Conservation (phyloP, 2,113 vertebrate species). For the Corythornis vintsioides region DNA sequence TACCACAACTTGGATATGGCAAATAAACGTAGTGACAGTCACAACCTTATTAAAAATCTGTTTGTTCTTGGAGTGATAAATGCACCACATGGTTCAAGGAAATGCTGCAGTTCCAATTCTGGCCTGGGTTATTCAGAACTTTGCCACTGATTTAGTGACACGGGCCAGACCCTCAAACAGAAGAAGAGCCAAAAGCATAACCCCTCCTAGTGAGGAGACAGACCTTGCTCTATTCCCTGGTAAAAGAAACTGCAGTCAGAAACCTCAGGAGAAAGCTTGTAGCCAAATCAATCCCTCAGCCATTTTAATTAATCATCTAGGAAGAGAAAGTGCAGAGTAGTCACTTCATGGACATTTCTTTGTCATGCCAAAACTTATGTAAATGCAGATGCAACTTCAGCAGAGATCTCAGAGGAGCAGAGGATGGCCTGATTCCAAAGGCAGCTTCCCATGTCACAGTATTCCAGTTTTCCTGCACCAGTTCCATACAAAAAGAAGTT, state of each 20-base stretch:
- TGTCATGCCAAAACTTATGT: constrained; percentile 37
- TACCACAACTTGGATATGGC: background rate
- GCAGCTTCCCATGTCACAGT: background rate
- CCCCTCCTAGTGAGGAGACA: background rate
- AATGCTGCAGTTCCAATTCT: background rate
- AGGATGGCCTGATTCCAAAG: constrained; percentile 33
- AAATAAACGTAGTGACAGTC: background rate
- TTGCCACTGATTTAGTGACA: background rate
- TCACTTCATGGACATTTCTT: background rate
- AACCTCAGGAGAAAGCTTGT: background rate
- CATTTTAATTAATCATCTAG: constrained; percentile 26
- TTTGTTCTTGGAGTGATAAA: background rate
- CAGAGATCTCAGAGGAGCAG: background rate
- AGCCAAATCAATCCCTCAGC: background rate
- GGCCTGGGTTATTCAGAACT: background rate
- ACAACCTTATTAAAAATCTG: background rate
- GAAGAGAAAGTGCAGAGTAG: constrained; percentile 8
- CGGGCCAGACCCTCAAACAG: background rate
- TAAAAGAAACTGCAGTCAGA: constrained; percentile 8
- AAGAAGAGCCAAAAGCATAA: background rate
- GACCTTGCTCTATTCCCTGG: background rate
- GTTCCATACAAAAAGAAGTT: background rate
- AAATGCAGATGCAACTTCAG: constrained; percentile 49
- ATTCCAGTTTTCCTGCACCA: background rate
- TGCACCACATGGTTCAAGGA: background rate